A percentile compares a stretch with the other conserved stretches of the same genome.
Conservation (phyloP, 2,888 invertebrate species). For the Noctua janthe region DNA sequence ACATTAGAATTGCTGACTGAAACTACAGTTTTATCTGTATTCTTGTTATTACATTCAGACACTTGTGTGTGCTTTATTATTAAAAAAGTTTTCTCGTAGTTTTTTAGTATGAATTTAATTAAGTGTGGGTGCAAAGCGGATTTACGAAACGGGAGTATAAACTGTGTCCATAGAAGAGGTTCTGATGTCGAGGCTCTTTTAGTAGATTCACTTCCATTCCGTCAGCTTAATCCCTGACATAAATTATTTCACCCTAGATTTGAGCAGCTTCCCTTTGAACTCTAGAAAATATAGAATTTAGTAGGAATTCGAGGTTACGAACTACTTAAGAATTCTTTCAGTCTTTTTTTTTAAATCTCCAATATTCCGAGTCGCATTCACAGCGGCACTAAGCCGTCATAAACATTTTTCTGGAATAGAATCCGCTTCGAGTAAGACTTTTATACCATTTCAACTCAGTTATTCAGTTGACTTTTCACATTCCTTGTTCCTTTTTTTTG, state of each 20-base stretch:
- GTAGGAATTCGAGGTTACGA: constrained; percentile 42
- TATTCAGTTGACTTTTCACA: constrained; percentile 39
- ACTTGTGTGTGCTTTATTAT: constrained; percentile 29
- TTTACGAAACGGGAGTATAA: constrained; percentile 41
- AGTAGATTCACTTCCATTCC: constrained; percentile 72
- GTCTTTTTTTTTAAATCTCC: constrained; percentile 36
- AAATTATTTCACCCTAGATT: constrained; percentile 71
- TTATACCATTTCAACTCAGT: constrained; percentile 49
- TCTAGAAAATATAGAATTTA: constrained; percentile 66
- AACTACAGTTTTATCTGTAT: constrained; percentile 52
- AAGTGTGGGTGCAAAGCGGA: constrained; percentile 18
- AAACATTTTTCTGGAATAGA: constrained; percentile 59
- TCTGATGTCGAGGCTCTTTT: constrained; percentile 70
- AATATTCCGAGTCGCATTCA: constrained; percentile 33
- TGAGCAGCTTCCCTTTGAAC: constrained; percentile 63
- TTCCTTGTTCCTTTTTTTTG: constrained; percentile 35
- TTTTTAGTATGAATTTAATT: constrained; percentile 20
- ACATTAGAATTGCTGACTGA: constrained; percentile 45
- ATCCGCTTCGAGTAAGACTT: constrained; percentile 51
- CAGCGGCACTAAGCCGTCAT: constrained; percentile 52
- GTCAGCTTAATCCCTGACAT: constrained; percentile 73
- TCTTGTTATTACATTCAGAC: constrained; percentile 36
- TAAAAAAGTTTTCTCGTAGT: constrained; percentile 6
- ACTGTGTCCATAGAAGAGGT: constrained; percentile 65
- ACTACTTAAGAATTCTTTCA: constrained; percentile 39